phyloP scores from a whole-genome alignment of 1,140 invertebrate species.

The Hycleus phaleratus region DNA sequence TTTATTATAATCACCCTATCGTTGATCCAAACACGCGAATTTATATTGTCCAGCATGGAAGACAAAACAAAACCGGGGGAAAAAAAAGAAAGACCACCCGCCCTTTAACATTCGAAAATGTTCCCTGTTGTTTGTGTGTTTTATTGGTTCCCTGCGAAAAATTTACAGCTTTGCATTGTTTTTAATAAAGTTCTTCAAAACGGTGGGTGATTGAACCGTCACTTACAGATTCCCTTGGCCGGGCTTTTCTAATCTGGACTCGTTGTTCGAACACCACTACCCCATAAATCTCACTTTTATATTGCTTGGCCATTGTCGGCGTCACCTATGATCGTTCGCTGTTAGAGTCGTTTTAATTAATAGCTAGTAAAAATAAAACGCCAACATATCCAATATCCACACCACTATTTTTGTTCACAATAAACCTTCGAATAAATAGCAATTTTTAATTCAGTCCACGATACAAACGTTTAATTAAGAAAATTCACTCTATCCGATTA shows the following conservation, averaged over 20 bases:
- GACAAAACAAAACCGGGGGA: no score
- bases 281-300: slow-evolving; percentile 30
- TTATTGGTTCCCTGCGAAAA: background rate
- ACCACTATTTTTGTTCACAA: slow-evolving; percentile 11
- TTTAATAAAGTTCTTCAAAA: slow-evolving; percentile 12
- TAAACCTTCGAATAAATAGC: no score
- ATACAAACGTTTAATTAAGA: no score
- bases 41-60: no score
- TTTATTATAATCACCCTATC: no score
- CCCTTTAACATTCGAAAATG: no score
- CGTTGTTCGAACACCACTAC: slow-evolving; percentile 14
- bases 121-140: no score
- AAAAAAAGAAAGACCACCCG: no score
- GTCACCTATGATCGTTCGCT: slow-evolving; percentile 25
- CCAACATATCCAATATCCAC: slow-evolving; percentile 17
- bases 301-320: slow-evolving; percentile 24
- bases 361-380: slow-evolving; percentile 25
- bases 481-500: no score
- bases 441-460: no score
- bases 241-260: slow-evolving; percentile 8
- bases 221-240: slow-evolving; percentile 5
- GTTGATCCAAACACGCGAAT: no score
- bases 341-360: slow-evolving; percentile 25
- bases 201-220: slow-evolving; percentile 11
- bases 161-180: slow-evolving; percentile 10